Evolutionary conservation across 2,797 vertebrate genomes (phyloP), one percentile per base, ranked within the genome.

Genomic region (Astyanax mexicanus): DNA sequence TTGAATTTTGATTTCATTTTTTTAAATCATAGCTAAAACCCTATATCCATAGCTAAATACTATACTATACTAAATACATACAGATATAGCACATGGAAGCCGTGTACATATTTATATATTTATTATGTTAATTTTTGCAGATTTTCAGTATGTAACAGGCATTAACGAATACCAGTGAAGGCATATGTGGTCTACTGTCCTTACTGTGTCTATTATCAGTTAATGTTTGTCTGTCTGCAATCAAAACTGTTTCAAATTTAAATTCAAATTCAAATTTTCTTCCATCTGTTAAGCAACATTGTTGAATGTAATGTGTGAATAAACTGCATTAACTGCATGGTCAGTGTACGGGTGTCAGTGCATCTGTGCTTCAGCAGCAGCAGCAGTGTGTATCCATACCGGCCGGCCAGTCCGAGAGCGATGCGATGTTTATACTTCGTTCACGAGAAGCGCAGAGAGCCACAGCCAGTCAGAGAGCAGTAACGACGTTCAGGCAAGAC

Each of bases 401-500:
- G 17, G 49, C 25, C 29, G 55, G 69, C 57, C 70, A 64, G 44
- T 66, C 25, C 37, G 21, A 47, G 60, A 29, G 54, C 1, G 27
- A 25, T 49, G 55, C n/a, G n/a, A 65, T 66, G n/a, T 75, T 44
- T 49, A 35, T n/a, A n/a, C n/a, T 65, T 60, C 17, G 40, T 58
- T 57, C 4, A 32, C 9, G 51, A 54, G 40, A 23, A 45, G 2
- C 9, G n/a, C n/a, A 42, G 66, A 29, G 49, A 37, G 49, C 42
- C 21, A 15, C 25, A 60, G 37, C 52, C 51, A 35, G 58, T 74
- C 27, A 65, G 66, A 67, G 69, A 42, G 29, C 45, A 67, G 72
- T 86, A 78, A 80, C 74, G 75, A 67, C 69, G 80, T 87, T n/a
- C 23, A 73, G 25, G 42, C 66, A 77, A 84, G 32, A 80, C 77